phyloP scores from a whole-genome alignment of 2,888 invertebrate genomes.

The Empis livida region DNA sequence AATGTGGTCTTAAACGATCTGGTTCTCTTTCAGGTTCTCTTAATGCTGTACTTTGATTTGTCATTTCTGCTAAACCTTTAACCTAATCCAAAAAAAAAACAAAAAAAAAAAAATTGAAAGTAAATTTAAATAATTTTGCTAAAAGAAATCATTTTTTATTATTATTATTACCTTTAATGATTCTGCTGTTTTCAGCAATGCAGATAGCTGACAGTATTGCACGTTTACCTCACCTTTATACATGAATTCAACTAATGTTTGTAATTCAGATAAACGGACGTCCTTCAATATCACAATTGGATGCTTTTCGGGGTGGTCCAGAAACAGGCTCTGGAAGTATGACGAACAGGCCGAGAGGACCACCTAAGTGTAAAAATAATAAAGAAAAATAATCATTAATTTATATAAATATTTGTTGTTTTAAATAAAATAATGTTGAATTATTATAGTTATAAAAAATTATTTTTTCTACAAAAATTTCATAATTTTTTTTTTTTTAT shows the following conservation, averaged over 20 bases:
- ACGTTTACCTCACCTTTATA: slow-evolving; percentile 94
- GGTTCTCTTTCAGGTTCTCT: slow-evolving; percentile 40
- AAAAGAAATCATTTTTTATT: not conserved
- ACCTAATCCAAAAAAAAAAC: slow-evolving; percentile 36
- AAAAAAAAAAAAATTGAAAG: not conserved
- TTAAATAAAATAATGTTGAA: too few species aligned
- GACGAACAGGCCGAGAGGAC: slow-evolving; percentile 92
- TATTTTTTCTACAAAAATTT: too few species aligned
- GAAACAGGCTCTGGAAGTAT: slow-evolving; percentile 86
- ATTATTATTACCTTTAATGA: slow-evolving; percentile 57
- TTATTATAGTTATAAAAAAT: too few species aligned
- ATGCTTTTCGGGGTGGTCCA: slow-evolving; percentile 84
- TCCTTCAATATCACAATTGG: slow-evolving; percentile 91
- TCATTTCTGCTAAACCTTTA: slow-evolving; percentile 87
- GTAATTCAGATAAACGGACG: slow-evolving; percentile 80
- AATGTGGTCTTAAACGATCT: slow-evolving; percentile 34
- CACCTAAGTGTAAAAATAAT: slow-evolving; percentile 44
- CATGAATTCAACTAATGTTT: slow-evolving; percentile 91
- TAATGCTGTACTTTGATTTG: slow-evolving; percentile 56
- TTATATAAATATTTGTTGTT: too few species aligned
- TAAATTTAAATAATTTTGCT: too few species aligned
- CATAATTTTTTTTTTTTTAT: too few species aligned
- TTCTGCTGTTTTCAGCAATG: slow-evolving; percentile 82
- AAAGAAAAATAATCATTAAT: slow-evolving; percentile 2
- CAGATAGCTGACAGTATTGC: slow-evolving; percentile 83